Base-by-base conservation (phyloP, 2,888 invertebrate species). In the Bruchidius siliquastri region DNA sequence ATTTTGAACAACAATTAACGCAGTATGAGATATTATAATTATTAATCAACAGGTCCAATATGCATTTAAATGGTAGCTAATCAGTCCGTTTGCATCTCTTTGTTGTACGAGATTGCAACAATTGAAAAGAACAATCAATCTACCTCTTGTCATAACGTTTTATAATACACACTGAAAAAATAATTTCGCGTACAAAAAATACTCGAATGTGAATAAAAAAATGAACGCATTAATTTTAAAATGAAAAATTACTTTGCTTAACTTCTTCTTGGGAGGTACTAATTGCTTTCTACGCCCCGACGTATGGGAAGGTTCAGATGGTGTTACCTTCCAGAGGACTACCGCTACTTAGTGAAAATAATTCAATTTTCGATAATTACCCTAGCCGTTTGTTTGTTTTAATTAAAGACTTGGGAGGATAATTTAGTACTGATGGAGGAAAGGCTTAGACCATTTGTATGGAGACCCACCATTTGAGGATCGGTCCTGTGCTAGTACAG, bases 251-350 rank as follows among this genome's bases (percentile, higher is more conserved):
- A 74, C 75, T 78, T 76, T 74, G 74, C 77, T 78, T 80, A 75
- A 74, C 32, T 75, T 78, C 81, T 71, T 78, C 79, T 80, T 81
- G 81, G 81, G 81, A 80, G 81, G 80, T 77, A 80, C 78, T 79
- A 81, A 81, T 81, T 79, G 78, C 75, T 76, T 71, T n/a, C 67
- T 73, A 73, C 74, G 22, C 73, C 73, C 49, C 6, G 8, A 49
- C 49, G 49, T 13, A 49, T 49, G 49, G 1, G 13, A 18, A 49
- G 49, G 18, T 49, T 18, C 13, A 13, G 71, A 71, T 76, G 74
- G 74, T 72, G 72, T 73, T 71, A 71, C 76, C 71, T 72, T 70
- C 68, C 67, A 73, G 68, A 71, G 69, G 66, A 70, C 72, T 72
- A 72, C 76, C 74, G 73, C 74, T 73, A 76, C 76, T 77, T 76